A percentile compares a stretch with the other conserved stretches of the same genome.
phyloP scores from a whole-genome alignment of 2,888 invertebrate genomes.

The Hipparchia sbordonii region DNA sequence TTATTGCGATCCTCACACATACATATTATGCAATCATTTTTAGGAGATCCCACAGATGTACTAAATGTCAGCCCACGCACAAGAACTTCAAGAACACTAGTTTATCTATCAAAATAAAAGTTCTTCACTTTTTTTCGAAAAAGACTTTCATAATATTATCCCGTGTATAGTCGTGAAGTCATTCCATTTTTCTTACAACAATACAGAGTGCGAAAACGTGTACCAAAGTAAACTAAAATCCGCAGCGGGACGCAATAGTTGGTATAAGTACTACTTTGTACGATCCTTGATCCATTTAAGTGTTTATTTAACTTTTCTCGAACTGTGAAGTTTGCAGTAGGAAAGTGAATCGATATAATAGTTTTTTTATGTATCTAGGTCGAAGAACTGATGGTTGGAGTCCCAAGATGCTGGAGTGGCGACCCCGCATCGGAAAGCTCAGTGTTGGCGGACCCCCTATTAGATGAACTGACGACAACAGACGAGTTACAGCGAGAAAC shows the following conservation, averaged over 20 bases:
- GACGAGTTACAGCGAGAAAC: no score
- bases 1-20: no score
- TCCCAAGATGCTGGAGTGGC: no score
- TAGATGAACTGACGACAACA: no score
- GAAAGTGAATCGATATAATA: background rate
- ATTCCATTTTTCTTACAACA: slow-evolving; percentile 9
- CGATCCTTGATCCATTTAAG: slow-evolving; percentile 2
- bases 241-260: background rate
- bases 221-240: background rate
- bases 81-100: no score
- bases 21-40: no score
- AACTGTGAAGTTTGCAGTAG: background rate
- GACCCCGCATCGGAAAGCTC: no score
- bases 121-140: background rate
- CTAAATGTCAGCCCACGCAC: background rate
- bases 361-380: no score
- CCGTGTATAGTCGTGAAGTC: background rate
- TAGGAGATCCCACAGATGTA: no score
- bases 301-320: background rate
- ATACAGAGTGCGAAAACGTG: background rate
- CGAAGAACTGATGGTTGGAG: no score
- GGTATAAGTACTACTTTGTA: background rate
- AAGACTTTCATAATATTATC: slow-evolving; percentile 1
- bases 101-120: background rate
- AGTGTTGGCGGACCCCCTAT: no score